phyloP scores from a whole-genome alignment of 2,888 invertebrate genomes.

The Hipparchia sbordonii region DNA sequence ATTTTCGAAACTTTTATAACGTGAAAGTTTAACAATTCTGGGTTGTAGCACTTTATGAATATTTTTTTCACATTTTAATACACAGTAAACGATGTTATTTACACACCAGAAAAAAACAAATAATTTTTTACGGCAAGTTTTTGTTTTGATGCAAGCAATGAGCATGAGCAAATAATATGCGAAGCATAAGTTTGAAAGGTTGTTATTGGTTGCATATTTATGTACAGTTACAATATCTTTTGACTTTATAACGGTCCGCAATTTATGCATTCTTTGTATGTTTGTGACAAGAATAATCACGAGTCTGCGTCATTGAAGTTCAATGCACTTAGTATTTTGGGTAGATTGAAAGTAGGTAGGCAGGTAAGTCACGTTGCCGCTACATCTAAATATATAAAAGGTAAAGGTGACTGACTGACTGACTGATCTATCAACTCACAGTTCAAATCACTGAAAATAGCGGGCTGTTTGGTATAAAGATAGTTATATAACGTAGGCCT shows the following conservation, averaged over 20 bases:
- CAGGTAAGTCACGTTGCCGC: neutral
- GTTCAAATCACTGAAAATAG: too few relatives aligned
- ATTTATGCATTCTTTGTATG: neutral
- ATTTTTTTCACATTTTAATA: too few relatives aligned
- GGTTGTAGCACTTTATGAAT: too few relatives aligned
- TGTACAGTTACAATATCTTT: conserved; percentile 12
- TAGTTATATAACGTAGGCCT: too few relatives aligned
- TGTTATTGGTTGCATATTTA: neutral
- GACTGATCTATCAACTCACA: too few relatives aligned
- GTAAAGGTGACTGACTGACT: too few relatives aligned
- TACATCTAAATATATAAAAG: neutral
- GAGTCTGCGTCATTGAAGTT: neutral
- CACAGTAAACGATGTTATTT: neutral
- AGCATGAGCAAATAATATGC: neutral
- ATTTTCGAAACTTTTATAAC: neutral
- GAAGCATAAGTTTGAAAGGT: neutral
- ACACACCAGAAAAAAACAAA: neutral
- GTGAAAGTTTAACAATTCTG: neutral
- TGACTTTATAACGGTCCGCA: conserved; percentile 4
- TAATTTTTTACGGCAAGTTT: neutral
- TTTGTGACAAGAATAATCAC: neutral
- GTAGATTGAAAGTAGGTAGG: too few relatives aligned
- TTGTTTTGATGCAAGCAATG: neutral
- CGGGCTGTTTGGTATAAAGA: too few relatives aligned
- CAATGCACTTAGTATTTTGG: conserved; percentile 10